A percentile compares a stretch with the other conserved stretches of the same genome.
These are phyloP conservation scores for Leiothrix lutea DNA, from an alignment of 2,113 vertebrate genomes.

Conservation along the genomic window DNA sequence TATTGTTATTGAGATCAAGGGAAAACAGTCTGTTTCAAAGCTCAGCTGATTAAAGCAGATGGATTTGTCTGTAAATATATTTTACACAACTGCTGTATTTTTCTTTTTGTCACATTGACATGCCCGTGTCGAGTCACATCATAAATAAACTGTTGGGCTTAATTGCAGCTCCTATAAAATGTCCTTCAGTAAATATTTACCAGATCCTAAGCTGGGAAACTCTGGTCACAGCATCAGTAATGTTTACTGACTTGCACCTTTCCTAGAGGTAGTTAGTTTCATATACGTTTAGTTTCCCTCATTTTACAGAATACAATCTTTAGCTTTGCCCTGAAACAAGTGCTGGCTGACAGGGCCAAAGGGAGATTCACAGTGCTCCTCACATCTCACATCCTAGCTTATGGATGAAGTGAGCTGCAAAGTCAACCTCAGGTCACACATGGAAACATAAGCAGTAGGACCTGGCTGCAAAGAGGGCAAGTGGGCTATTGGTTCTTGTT, in stretches of 20 bases:
- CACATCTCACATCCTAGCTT: neutral
- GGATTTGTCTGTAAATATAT: constrained; percentile 38
- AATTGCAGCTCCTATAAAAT: neutral
- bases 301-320: neutral
- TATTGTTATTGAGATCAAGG: constrained; percentile 27
- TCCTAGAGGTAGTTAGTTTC: neutral
- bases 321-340: neutral
- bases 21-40: constrained; percentile 33
- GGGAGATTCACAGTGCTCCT: neutral
- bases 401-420: neutral
- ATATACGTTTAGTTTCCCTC: neutral
- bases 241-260: neutral
- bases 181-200: neutral
- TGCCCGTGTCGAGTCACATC: neutral
- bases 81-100: constrained; percentile 16
- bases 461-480: neutral
- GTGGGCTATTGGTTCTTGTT: neutral
- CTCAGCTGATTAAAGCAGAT: constrained; percentile 51
- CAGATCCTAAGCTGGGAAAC: neutral
- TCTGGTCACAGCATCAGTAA: neutral
- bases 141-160: constrained; percentile 32
- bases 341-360: neutral
- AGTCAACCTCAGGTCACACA: neutral
- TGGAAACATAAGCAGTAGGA: neutral
- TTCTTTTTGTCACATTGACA: neutral